Evolutionary conservation across 2,797 vertebrate genomes (phyloP), one percentile per base, ranked within the genome.

Genomic region (Denticeps clupeoides): DNA sequence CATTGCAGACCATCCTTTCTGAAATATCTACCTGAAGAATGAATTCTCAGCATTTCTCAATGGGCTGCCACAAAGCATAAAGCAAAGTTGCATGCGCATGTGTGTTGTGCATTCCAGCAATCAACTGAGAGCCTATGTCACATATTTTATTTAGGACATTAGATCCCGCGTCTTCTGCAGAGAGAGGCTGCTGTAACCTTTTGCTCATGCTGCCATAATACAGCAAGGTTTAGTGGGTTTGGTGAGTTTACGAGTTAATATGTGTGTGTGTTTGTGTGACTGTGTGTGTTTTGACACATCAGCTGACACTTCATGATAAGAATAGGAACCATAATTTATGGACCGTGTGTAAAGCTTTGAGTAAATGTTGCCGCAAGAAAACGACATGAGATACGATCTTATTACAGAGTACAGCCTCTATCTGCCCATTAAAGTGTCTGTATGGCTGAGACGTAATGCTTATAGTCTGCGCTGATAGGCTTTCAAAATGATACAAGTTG

Each of bases 111-210:
- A 8, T 4, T 33, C 15, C 37, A 37, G 33, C 33, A 31, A 31
- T 37, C 9, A 15, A 35, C 32, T 32, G 35, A 35, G 33, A 37
- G 37, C 33, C 33, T 33, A 37, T 37, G 37, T 37, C 15, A 18
- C 15, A 37, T 37, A 33, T 37, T 37, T 37, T 37, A 37, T 37
- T 37, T 33, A 37, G 33, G 33, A 19, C 33, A 37, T 37, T 37
- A n/a, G 15, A 37, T 37, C 37, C 37, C 33, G 37, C 33, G 37
- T 15, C 33, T 37, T 33, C 33, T 9, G 41, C 6, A 43, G 22
- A 28, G 15, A 37, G 33, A 37, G 33, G 32, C 15, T 33, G 37
- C 33, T 37, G 33, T 33, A 37, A 33, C 33, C 37, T 37, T 37
- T 37, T 37, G 37, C 33, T n/a, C n/a, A 12, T 35, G 8, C 40